Evolutionary conservation across 2,888 invertebrate species (phyloP).

Genomic region (Diachrysia chrysitis): DNA sequence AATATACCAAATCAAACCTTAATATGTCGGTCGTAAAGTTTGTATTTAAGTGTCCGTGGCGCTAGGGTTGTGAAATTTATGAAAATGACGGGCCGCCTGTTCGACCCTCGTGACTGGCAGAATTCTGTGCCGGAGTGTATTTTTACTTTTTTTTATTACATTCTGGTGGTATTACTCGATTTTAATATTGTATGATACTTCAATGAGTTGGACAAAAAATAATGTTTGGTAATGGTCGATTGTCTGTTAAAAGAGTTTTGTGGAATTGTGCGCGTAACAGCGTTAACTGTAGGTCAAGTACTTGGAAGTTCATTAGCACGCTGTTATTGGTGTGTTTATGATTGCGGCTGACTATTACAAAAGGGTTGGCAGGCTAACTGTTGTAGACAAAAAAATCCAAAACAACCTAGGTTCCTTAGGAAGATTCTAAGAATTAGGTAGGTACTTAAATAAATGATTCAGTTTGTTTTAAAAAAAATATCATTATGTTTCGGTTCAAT

Average conservation of each 20-base stretch:
- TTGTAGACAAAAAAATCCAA: not conserved
- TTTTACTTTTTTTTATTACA: slow-evolving; percentile 84
- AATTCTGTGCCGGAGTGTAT: slow-evolving; percentile 84
- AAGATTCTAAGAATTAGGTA: too few species aligned
- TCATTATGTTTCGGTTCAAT: too few species aligned
- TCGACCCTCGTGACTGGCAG: slow-evolving; percentile 86
- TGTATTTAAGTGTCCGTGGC: slow-evolving; percentile 68
- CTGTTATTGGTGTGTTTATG: not conserved
- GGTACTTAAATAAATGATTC: too few species aligned
- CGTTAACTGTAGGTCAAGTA: slow-evolving; percentile 36
- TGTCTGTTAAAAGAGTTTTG: slow-evolving; percentile 40
- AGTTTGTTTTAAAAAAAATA: too few species aligned
- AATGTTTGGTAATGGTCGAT: slow-evolving; percentile 43
- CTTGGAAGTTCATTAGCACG: slow-evolving; percentile 32
- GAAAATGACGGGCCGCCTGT: slow-evolving; percentile 80
- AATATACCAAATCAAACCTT: slow-evolving; percentile 74
- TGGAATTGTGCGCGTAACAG: slow-evolving; percentile 20
- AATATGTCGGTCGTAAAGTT: slow-evolving; percentile 72
- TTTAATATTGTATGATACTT: slow-evolving; percentile 62
- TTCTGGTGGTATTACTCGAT: slow-evolving; percentile 72
- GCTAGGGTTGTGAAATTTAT: slow-evolving; percentile 83
- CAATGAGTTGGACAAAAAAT: slow-evolving; percentile 52
- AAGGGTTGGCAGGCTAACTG: slow-evolving; percentile 23
- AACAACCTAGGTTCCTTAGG: too few species aligned
- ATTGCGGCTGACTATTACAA: slow-evolving; percentile 17